phyloP scores from a whole-genome alignment of 2,113 vertebrate genomes.

The Antechinus stuartii region DNA sequence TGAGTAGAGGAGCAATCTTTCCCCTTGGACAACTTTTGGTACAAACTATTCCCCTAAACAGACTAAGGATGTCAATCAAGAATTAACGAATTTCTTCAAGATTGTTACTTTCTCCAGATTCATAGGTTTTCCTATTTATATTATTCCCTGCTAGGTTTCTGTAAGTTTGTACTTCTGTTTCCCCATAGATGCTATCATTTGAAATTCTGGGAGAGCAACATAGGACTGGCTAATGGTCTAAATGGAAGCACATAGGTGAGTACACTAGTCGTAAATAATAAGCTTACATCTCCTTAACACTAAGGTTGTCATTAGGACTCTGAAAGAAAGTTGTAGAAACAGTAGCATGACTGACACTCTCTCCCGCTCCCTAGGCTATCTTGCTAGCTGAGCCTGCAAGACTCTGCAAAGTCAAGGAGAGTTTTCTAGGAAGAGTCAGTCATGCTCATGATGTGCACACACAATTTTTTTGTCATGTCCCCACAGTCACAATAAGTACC shows the following conservation, averaged over 20 bases:
- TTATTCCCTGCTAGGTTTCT: not conserved
- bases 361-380: not conserved
- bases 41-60: not conserved
- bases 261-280: not conserved
- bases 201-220: not conserved
- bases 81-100: not conserved
- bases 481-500: not conserved
- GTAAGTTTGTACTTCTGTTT: not conserved
- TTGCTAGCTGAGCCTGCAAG: not conserved
- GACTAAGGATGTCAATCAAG: not conserved
- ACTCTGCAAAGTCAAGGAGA: not conserved
- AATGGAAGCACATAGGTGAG: not conserved
- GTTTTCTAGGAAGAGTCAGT: not conserved
- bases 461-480: not conserved
- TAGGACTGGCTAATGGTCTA: not conserved
- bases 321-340: not conserved
- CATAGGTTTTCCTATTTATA: not conserved
- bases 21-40: not conserved
- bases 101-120: not conserved
- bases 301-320: not conserved
- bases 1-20: not conserved
- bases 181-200: not conserved
- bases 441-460: not conserved
- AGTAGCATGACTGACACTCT: not conserved
- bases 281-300: not conserved